Evolutionary conservation across 2,888 invertebrate genomes (phyloP).

Genomic region (Zaprionus lineosus): DNA sequence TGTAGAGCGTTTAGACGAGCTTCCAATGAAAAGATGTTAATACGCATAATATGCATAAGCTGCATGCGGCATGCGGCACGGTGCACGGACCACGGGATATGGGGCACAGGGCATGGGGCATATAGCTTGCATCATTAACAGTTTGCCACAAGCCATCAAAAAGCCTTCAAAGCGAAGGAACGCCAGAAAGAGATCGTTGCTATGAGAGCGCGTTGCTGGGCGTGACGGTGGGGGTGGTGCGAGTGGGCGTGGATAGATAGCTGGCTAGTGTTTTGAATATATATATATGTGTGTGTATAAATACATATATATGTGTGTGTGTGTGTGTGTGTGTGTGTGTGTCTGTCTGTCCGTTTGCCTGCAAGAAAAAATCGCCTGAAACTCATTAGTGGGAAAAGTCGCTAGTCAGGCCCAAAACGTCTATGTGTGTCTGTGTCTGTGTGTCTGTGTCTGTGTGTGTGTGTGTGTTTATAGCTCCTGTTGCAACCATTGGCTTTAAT

Average conservation of each 20-base stretch:
- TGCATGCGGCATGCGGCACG: neutral
- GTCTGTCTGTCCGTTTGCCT: too few relatives aligned
- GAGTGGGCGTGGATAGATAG: neutral
- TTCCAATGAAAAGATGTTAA: constrained; percentile 52
- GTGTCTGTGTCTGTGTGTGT: too few relatives aligned
- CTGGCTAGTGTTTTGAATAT: neutral
- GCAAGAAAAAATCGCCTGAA: neutral
- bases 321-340: too few relatives aligned
- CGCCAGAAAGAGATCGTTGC: too few relatives aligned
- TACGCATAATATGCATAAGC: constrained; percentile 23
- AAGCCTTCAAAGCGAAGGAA: constrained; percentile 19
- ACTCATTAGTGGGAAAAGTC: constrained; percentile 20
- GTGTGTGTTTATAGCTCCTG: constrained; percentile 7
- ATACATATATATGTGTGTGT: neutral
- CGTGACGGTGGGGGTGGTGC: neutral
- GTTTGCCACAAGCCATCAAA: constrained; percentile 32
- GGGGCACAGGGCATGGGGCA: too few relatives aligned
- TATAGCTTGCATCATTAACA: constrained; percentile 54
- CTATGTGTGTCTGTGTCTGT: too few relatives aligned
- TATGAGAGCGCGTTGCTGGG: too few relatives aligned
- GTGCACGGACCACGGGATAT: neutral
- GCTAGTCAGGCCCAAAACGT: neutral
- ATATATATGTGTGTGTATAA: neutral
- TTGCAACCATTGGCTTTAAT: constrained; percentile 1
- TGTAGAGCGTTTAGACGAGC: constrained; percentile 39